Percentiles rank a stretch among this genome's conserved stretches.
Conservation (phyloP, 1,140 invertebrate species). For the Aphidius ervi region DNA sequence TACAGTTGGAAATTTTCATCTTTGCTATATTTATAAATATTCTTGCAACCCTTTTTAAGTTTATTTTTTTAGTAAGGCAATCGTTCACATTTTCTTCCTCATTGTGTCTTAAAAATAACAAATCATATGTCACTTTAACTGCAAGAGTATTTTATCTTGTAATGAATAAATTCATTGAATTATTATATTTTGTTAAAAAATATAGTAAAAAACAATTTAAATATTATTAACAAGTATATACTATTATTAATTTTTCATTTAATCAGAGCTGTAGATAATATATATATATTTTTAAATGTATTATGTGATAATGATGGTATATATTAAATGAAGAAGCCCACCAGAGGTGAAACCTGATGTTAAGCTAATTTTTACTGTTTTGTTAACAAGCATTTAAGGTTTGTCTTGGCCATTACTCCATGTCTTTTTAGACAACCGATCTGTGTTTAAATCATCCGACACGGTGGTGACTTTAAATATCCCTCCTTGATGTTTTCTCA, state of each 20-base stretch:
- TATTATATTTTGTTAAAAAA: too few species aligned
- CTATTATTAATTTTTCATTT: too few species aligned
- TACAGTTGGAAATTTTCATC: conserved; percentile 14
- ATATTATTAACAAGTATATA: too few species aligned
- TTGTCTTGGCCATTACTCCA: conserved; percentile 52
- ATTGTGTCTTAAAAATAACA: conserved; percentile 42
- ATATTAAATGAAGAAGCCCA: not conserved
- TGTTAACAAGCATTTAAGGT: conserved; percentile 55
- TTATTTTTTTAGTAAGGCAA: conserved; percentile 44
- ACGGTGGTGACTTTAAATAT: conserved; percentile 22
- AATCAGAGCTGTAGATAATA: too few species aligned
- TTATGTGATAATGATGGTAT: too few species aligned
- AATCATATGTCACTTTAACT: conserved; percentile 26
- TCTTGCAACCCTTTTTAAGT: conserved; percentile 21
- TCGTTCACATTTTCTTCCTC: conserved; percentile 41
- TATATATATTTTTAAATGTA: too few species aligned
- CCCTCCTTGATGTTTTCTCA: too few species aligned
- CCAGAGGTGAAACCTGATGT: conserved; percentile 2
- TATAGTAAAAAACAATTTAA: too few species aligned
- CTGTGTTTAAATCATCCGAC: conserved; percentile 52
- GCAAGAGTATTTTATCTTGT: too few species aligned
- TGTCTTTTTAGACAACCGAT: conserved; percentile 54
- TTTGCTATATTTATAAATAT: conserved; percentile 7
- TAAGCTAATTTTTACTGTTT: conserved; percentile 53
- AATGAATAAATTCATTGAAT: too few species aligned